Evolutionary conservation across 2,797 vertebrate genomes (phyloP).

Genomic region (Sebastiscus albofasciatus): DNA sequence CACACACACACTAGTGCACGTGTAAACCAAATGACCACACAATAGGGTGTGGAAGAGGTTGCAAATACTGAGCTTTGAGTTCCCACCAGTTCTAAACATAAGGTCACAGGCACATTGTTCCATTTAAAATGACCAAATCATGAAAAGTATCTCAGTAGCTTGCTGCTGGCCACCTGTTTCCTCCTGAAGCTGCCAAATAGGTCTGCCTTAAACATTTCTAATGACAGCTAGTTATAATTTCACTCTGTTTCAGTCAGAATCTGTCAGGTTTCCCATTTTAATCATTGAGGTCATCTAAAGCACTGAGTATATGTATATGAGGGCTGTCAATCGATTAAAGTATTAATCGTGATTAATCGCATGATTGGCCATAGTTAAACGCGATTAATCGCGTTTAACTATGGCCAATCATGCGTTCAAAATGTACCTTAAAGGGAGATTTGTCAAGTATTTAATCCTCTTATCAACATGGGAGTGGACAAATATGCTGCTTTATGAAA

Average conservation of each 20-base stretch:
- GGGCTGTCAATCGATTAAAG: no score
- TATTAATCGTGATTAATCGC: no score
- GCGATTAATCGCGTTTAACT: no score
- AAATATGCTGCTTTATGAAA: no score
- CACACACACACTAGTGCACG: background rate
- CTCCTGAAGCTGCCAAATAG: background rate
- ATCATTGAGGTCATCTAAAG: background rate
- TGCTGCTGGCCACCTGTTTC: conserved; percentile 48
- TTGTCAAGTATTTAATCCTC: no score
- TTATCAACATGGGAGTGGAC: no score
- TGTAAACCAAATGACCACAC: conserved; percentile 23
- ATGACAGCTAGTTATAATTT: background rate
- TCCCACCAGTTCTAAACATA: conserved; percentile 24
- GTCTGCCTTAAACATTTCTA: background rate
- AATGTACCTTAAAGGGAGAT: no score
- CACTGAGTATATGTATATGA: background rate
- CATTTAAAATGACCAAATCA: conserved; percentile 14
- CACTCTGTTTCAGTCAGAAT: background rate
- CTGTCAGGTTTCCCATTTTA: background rate
- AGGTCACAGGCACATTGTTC: conserved; percentile 18
- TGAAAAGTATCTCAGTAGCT: background rate
- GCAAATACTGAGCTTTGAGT: background rate
- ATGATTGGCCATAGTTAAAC: no score
- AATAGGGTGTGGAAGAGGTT: conserved; percentile 33
- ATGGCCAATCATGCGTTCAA: no score